Conservation (phyloP, 1,140 invertebrate genomes). For the Venturia canescens region DNA sequence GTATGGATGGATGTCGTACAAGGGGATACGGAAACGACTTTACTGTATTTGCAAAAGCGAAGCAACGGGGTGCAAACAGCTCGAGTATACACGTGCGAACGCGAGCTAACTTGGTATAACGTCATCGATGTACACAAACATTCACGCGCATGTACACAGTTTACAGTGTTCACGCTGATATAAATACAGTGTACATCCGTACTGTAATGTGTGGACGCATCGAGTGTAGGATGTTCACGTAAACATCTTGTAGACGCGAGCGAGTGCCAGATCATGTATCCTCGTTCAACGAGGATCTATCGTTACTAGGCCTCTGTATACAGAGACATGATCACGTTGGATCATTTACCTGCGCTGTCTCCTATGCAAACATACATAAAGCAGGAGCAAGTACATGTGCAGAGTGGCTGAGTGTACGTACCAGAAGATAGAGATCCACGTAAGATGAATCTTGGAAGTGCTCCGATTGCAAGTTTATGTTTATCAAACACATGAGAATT, state of each 20-base stretch:
- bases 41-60: not conserved
- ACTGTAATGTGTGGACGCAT: not conserved
- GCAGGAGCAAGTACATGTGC: constrained; percentile 6
- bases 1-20: not conserved
- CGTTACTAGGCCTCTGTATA: not conserved
- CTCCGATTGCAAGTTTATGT: not conserved
- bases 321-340: not conserved
- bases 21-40: not conserved
- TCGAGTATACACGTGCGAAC: not conserved
- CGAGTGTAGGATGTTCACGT: not conserved
- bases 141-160: not conserved
- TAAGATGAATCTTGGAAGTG: not conserved
- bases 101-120: not conserved
- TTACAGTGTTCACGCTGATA: not conserved
- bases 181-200: not conserved
- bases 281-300: not conserved
- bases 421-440: not conserved
- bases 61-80: constrained; percentile 2
- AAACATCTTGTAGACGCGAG: constrained; percentile 17
- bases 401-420: not conserved
- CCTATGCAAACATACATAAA: not conserved
- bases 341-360: not conserved
- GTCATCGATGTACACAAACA: not conserved
- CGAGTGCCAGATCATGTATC: constrained; percentile 16
- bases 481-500: no score